A percentile compares a stretch with the other conserved stretches of the same genome.
phyloP scores from a whole-genome alignment of 2,113 vertebrate species.

The Cryptomyrus ogoouensis region DNA sequence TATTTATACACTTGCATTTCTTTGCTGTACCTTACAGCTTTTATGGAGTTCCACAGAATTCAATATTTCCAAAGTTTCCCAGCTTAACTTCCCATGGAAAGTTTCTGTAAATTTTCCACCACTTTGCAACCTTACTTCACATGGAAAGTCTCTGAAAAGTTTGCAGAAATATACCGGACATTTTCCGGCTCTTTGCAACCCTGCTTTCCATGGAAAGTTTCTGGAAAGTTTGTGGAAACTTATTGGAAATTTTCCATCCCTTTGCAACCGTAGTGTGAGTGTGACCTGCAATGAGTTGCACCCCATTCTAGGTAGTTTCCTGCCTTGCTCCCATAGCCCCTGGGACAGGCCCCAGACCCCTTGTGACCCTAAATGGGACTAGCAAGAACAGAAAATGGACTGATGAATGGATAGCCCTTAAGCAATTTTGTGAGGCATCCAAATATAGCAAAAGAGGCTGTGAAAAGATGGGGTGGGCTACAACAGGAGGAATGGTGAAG shows the following conservation, averaged over 20 bases:
- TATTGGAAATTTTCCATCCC: background rate
- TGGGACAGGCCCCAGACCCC: too few relatives aligned
- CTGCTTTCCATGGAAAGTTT: background rate
- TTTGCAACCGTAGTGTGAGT: background rate
- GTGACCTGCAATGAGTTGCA: background rate
- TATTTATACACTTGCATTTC: too few relatives aligned
- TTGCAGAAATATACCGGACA: too few relatives aligned
- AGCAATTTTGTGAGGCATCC: background rate
- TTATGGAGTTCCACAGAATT: background rate
- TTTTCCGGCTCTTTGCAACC: too few relatives aligned
- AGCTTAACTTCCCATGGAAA: background rate
- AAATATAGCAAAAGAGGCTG: background rate
- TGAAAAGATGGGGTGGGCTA: background rate
- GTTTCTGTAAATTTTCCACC: background rate
- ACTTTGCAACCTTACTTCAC: background rate
- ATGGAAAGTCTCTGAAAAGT: too few relatives aligned
- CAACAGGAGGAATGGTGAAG: background rate
- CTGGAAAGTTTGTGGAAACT: background rate
- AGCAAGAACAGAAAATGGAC: background rate
- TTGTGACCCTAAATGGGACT: background rate
- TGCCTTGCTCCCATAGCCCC: background rate
- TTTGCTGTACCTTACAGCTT: background rate
- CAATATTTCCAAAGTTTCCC: too few relatives aligned
- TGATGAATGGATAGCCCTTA: background rate
- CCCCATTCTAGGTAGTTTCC: background rate